Conservation (phyloP, 1,140 invertebrate genomes). For the Meloidogyne exigua region DNA sequence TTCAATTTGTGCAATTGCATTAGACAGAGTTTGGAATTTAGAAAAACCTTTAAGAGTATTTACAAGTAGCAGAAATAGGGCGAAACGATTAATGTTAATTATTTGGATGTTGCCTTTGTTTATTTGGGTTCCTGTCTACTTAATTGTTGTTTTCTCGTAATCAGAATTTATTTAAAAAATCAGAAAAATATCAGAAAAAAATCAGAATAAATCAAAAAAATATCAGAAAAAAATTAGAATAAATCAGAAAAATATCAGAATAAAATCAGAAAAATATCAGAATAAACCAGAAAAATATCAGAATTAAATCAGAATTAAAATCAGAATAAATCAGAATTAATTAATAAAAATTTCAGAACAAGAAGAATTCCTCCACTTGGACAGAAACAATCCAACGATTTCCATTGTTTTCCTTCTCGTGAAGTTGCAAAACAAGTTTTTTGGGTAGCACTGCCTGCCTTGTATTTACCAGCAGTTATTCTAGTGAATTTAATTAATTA, state of each 20-base stretch:
- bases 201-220: background rate
- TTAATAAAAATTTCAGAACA: background rate
- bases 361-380: background rate
- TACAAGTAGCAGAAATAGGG: conserved; percentile 31
- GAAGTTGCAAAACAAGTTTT: conserved; percentile 4
- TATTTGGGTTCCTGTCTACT: conserved; percentile 38
- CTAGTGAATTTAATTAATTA: conserved; percentile 13
- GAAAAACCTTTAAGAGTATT: conserved; percentile 41
- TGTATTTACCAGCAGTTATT: conserved; percentile 14
- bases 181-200: background rate
- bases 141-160: conserved; percentile 6
- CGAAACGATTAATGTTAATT: conserved; percentile 31
- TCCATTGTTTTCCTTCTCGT: conserved; percentile 12
- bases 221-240: background rate
- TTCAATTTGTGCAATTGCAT: conserved; percentile 42
- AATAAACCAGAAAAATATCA: background rate
- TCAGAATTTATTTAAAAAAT: background rate
- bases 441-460: conserved; percentile 15
- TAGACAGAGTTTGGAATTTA: conserved; percentile 44
- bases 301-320: background rate
- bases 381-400: too few relatives aligned
- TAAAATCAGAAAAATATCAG: background rate
- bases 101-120: conserved; percentile 39
- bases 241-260: background rate
- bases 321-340: conserved; percentile 2